These are phyloP conservation scores for Probosciger aterrimus DNA, from an alignment of 2,113 vertebrate genomes.

Conservation along the genomic window DNA sequence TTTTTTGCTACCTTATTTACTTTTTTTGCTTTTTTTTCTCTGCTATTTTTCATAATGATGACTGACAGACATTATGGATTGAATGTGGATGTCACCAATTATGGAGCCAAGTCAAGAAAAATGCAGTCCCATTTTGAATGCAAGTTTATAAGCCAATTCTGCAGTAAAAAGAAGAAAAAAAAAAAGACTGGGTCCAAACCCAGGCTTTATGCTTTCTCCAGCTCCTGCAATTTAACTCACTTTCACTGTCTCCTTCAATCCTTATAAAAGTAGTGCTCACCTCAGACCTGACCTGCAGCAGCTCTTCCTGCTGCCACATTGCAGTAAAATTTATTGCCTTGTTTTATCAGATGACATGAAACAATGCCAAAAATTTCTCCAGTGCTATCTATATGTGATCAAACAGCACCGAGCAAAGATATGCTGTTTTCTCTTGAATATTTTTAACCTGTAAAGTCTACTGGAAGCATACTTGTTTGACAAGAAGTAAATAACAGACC, in stretches of 20 bases:
- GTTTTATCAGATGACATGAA: conserved; percentile 67
- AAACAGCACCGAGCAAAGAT: conserved; percentile 9
- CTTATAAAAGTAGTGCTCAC: conserved; percentile 34
- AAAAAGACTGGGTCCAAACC: not conserved
- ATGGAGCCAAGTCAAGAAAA: not conserved
- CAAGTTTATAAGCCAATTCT: not conserved
- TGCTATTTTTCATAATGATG: not conserved
- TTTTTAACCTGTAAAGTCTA: conserved; percentile 35
- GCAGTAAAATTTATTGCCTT: conserved; percentile 58
- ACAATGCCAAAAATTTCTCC: conserved; percentile 6
- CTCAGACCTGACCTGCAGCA: conserved; percentile 26
- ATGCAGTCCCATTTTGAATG: not conserved
- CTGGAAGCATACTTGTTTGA: conserved; percentile 41
- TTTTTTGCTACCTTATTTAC: not conserved
- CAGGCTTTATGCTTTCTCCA: not conserved
- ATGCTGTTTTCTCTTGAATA: not conserved
- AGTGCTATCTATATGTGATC: conserved; percentile 31
- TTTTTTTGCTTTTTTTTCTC: not conserved
- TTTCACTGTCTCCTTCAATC: conserved; percentile 31
- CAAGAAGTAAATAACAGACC: conserved; percentile 29
- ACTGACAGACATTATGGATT: not conserved
- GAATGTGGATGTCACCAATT: not conserved
- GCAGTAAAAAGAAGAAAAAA: not conserved
- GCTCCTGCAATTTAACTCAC: not conserved
- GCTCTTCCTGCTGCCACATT: conserved; percentile 11